Conservation (phyloP, 1,140 invertebrate genomes). For the Euwallacea fornicatus region DNA sequence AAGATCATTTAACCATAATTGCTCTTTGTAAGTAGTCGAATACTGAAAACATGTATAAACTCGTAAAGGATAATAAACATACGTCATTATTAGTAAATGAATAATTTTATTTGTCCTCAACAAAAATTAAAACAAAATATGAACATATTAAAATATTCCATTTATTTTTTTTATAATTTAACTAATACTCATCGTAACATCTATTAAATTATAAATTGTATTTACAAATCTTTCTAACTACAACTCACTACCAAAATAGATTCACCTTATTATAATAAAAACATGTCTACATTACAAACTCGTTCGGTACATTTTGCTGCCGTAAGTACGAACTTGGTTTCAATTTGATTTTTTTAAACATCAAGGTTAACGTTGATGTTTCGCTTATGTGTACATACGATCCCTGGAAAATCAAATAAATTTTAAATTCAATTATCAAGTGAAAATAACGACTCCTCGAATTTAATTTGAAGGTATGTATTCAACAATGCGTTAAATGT, state of each 20-base stretch:
- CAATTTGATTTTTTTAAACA: neutral
- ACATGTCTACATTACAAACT: too few relatives aligned
- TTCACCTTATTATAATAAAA: neutral
- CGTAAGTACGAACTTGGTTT: neutral
- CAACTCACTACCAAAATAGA: constrained; percentile 41
- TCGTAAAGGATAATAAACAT: constrained; percentile 13
- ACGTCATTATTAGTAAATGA: constrained; percentile 3
- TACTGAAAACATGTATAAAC: too few relatives aligned
- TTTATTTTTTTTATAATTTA: constrained; percentile 46
- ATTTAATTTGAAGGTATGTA: too few relatives aligned
- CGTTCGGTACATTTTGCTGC: too few relatives aligned
- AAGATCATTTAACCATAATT: too few relatives aligned
- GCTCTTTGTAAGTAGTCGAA: too few relatives aligned
- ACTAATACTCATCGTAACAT: constrained; percentile 47
- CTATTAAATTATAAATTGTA: constrained; percentile 42
- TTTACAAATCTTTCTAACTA: constrained; percentile 44
- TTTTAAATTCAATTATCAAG: too few relatives aligned
- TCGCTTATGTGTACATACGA: too few relatives aligned
- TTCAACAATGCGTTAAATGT: too few relatives aligned
- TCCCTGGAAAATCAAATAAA: too few relatives aligned
- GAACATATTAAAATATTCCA: constrained; percentile 44
- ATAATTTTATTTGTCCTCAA: constrained; percentile 13
- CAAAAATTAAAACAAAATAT: constrained; percentile 24
- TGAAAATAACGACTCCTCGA: too few relatives aligned
- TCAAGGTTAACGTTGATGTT: too few relatives aligned